Evolutionary conservation across 2,797 vertebrate species (phyloP), one percentile per base, ranked within the genome.

Genomic region (Malurus splendens): DNA sequence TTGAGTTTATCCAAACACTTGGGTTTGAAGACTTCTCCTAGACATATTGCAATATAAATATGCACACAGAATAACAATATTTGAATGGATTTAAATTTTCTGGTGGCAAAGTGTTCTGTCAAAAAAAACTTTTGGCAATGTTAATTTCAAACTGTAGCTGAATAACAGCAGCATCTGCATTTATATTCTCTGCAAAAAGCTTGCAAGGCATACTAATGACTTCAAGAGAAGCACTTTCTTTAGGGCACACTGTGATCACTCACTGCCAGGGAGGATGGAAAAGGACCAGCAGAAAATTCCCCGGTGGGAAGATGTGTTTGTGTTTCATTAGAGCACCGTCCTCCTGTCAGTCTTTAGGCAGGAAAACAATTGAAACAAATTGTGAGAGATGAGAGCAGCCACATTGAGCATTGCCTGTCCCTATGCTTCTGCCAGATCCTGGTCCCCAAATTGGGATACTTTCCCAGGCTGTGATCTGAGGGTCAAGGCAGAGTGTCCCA

Each of bases 91-190:
- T 91, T 80, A 67, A 59, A 78, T 90, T 90, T 95, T 82, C 62
- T 80, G 47, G 80, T 48, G 85, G 82, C 57, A 55, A 88, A 80
- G 39, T 33, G 47, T 67, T 93, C 72, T 47, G 41, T 82, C 70
- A 88, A 88, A 86, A 80, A 72, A 93, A 94, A 92, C 48, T 92
- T 94, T 73, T 80, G 85, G 79, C 82, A 60, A 59, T 77, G 85
- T 77, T 95, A 91, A 90, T 95, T 95, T 90, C 84, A 64, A 89
- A 90, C 71, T 66, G 59, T 33, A 83, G 62, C 71, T 91, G 90
- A 93, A 64, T 87, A 89, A 92, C 92, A 90, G 87, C 94, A 94
- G 90, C 79, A 92, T 91, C 93, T 92, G 89, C 86, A 92, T 90
- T 95, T 91, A 83, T 85, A 76, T 73, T 75, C 82, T 52, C 54